Evolutionary conservation across 2,113 vertebrate genomes (phyloP), one percentile per base, ranked within the genome.

Genomic region (Lucifuga dentata): DNA sequence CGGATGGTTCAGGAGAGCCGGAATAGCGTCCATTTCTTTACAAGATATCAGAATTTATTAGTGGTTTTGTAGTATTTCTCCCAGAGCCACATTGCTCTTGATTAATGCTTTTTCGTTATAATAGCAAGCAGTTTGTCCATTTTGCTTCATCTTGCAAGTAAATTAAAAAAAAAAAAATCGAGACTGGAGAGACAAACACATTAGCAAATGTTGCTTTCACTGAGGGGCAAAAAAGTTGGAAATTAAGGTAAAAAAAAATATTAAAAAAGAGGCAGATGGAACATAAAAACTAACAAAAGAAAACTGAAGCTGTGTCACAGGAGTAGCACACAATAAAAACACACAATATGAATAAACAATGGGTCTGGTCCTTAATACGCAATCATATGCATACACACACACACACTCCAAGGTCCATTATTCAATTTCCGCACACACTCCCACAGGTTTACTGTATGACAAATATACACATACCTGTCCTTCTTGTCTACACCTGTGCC

Each of bases 381-480:
- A 11, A 12, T 40, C 29, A 36, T 5, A 11, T 11, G 8, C 39
- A 52, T 51, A 16, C 57, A 19, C 56, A 21, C 35, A 44, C 35
- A 58, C 5, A 52, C 21, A 70, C 11, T 23, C 56, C 36, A 62
- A 80, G 74, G 78, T 88, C 74, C 85, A 58, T 70, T n/a, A 74
- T 60, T 71, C 51, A 62, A 61, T 70, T 73, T 53, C 12, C 33
- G 33, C 20, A 53, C 73, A 51, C 46, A 20, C 56, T 40, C 56
- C 46, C 68, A 81, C 80, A 89, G 71, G 59, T 82, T 80, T 48
- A 72, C 41, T 71, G 68, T 80, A 73, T 83, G 50, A 77, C 72
- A 85, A 78, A 89, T 76, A 80, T 81, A 88, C 81, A 86, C 86
- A 88, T 73, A 62, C 73, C 65, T 66, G 50, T 57, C 72, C 53